These are phyloP conservation scores for Neodon shergylaensis DNA, from an alignment of 2,113 vertebrate species.

Conservation along the genomic window DNA sequence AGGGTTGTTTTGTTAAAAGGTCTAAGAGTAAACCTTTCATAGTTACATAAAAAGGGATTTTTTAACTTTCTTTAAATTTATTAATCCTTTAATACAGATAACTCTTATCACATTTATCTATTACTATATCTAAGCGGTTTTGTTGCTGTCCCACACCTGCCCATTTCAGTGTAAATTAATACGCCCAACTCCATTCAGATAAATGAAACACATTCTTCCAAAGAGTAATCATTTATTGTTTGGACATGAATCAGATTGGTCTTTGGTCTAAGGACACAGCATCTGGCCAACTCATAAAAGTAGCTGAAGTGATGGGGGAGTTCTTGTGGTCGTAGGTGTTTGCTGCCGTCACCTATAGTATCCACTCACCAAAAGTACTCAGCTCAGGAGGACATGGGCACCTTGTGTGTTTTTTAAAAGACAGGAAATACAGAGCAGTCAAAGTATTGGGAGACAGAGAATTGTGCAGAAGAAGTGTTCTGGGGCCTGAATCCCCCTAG, in stretches of 20 bases:
- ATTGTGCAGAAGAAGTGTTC: not conserved
- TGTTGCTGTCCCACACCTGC: not conserved
- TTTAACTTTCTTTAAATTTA: constrained; percentile 6
- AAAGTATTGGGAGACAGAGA: not conserved
- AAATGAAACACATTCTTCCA: constrained; percentile 70
- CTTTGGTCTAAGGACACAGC: constrained; percentile 53
- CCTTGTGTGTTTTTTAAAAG: constrained; percentile 65
- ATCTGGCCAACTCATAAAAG: constrained; percentile 72
- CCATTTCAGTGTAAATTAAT: constrained; percentile 22
- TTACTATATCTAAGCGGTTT: constrained; percentile 10
- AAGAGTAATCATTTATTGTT: constrained; percentile 80
- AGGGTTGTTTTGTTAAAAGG: constrained; percentile 27
- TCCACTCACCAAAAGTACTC: constrained; percentile 49
- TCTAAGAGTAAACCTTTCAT: constrained; percentile 40
- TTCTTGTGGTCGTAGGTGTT: constrained; percentile 53
- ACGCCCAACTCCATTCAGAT: constrained; percentile 39
- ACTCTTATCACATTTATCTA: constrained; percentile 27
- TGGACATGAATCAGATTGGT: constrained; percentile 64
- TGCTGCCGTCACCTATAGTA: constrained; percentile 59
- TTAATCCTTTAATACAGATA: constrained; percentile 7
- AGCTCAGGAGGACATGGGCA: constrained; percentile 43
- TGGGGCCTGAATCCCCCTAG: not conserved
- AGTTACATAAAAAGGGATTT: not conserved
- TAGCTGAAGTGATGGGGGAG: constrained; percentile 63
- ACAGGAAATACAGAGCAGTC: not conserved